These are phyloP conservation scores for Pandemis heparana DNA, from an alignment of 2,888 invertebrate genomes.

Conservation along the genomic window DNA sequence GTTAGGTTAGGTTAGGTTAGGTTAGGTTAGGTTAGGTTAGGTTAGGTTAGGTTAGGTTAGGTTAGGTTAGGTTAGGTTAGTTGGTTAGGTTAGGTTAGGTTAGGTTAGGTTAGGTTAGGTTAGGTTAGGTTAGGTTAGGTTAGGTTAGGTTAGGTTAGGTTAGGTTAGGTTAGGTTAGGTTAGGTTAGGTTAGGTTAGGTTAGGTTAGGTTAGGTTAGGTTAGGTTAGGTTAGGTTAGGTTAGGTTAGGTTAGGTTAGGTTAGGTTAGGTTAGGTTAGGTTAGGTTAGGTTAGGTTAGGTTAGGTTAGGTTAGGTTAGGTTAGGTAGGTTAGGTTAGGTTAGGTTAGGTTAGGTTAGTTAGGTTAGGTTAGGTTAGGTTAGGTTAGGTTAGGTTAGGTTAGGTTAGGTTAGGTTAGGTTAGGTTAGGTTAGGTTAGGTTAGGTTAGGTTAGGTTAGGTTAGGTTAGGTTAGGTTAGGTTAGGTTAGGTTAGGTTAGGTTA, in stretches of 20 bases:
- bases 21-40: slow-evolving; percentile 42
- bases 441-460: slow-evolving; percentile 26
- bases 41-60: slow-evolving; percentile 44
- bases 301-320: slow-evolving; percentile 41
- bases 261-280: slow-evolving; percentile 33
- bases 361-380: slow-evolving; percentile 41
- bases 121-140: slow-evolving; percentile 23
- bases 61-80: slow-evolving; percentile 42
- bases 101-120: slow-evolving; percentile 22
- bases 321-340: slow-evolving; percentile 41
- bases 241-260: slow-evolving; percentile 41
- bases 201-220: slow-evolving; percentile 37
- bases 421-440: slow-evolving; percentile 42
- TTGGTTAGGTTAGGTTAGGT: slow-evolving; percentile 35
- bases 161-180: slow-evolving; percentile 39
- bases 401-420: slow-evolving; percentile 34
- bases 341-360: slow-evolving; percentile 41
- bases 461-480: background rate
- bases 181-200: slow-evolving; percentile 40
- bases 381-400: slow-evolving; percentile 33
- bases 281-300: slow-evolving; percentile 40
- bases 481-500: background rate
- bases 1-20: slow-evolving; percentile 44
- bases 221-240: slow-evolving; percentile 39
- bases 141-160: slow-evolving; percentile 28